These are phyloP conservation scores for Muscidifurax raptorellus DNA, from an alignment of 1,140 invertebrate genomes.

Conservation along the genomic window DNA sequence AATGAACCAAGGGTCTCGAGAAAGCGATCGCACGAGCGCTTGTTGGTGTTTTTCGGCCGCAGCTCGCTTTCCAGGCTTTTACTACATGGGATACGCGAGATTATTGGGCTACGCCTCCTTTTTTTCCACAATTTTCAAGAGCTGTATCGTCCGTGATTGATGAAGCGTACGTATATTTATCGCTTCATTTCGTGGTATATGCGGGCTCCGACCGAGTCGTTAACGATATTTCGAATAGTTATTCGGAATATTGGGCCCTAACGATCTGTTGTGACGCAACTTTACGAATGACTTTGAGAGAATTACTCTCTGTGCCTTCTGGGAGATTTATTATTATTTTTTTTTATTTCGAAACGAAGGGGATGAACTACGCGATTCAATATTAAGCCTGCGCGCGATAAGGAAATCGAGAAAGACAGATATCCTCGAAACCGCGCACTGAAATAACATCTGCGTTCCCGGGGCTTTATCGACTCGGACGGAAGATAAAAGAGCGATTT, in stretches of 20 bases:
- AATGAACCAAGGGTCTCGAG: background rate
- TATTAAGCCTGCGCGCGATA: background rate
- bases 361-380: background rate
- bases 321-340: background rate
- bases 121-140: background rate
- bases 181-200: too few species aligned
- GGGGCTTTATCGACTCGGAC: background rate
- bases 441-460: background rate
- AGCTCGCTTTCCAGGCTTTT: background rate
- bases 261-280: background rate
- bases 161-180: background rate
- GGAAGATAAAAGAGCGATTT: constrained; percentile 14
- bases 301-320: background rate
- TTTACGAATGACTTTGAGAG: background rate
- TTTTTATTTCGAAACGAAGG: background rate
- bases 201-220: too few species aligned
- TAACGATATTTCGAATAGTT: background rate
- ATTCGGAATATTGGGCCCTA: background rate
- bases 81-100: background rate
- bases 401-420: background rate
- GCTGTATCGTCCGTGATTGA: background rate
- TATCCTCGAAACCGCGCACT: background rate
- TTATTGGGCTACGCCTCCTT: constrained; percentile 12
- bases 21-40: background rate
- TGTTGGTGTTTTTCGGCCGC: background rate